These are phyloP conservation scores for Phaethornis superciliosus DNA, from an alignment of 2,113 vertebrate genomes.

Conservation along the genomic window DNA sequence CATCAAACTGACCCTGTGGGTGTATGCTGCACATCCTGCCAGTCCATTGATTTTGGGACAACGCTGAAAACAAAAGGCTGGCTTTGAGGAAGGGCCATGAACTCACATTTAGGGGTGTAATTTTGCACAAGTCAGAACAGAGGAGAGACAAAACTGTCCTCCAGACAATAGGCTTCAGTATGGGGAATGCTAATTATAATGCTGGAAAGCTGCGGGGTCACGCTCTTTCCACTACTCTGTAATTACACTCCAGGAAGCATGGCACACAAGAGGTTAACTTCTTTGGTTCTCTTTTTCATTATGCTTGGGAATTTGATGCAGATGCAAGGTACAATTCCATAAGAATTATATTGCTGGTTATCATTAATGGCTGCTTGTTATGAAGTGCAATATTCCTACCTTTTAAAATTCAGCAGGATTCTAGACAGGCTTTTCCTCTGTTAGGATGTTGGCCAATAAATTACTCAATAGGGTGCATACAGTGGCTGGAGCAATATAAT, in stretches of 20 bases:
- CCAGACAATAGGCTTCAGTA: slow-evolving; percentile 59
- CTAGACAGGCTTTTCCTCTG: slow-evolving; percentile 64
- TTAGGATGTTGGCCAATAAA: slow-evolving; percentile 71
- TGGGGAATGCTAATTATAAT: slow-evolving; percentile 66
- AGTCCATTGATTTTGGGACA: slow-evolving; percentile 60
- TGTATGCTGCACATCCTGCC: slow-evolving; percentile 53
- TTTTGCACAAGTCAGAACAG: slow-evolving; percentile 56
- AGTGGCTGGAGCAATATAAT: slow-evolving; percentile 69
- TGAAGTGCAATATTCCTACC: slow-evolving; percentile 67
- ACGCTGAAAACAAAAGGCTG: slow-evolving; percentile 23
- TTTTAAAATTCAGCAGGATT: slow-evolving; percentile 70
- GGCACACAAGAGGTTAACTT: slow-evolving; percentile 56
- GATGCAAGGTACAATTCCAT: slow-evolving; percentile 43
- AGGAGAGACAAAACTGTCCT: slow-evolving; percentile 50
- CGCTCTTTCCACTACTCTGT: slow-evolving; percentile 16
- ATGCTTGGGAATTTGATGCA: slow-evolving; percentile 37
- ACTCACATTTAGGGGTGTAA: slow-evolving; percentile 54
- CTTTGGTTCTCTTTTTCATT: neutral
- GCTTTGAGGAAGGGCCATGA: slow-evolving; percentile 63
- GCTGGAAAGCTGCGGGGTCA: slow-evolving; percentile 32
- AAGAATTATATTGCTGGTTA: slow-evolving; percentile 62
- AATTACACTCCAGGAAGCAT: slow-evolving; percentile 32
- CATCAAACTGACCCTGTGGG: slow-evolving; percentile 64
- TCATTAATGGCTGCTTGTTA: slow-evolving; percentile 61
- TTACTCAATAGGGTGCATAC: slow-evolving; percentile 71